Evolutionary conservation across 2,888 invertebrate genomes (phyloP).

Genomic region (Ceriagrion tenellum): DNA sequence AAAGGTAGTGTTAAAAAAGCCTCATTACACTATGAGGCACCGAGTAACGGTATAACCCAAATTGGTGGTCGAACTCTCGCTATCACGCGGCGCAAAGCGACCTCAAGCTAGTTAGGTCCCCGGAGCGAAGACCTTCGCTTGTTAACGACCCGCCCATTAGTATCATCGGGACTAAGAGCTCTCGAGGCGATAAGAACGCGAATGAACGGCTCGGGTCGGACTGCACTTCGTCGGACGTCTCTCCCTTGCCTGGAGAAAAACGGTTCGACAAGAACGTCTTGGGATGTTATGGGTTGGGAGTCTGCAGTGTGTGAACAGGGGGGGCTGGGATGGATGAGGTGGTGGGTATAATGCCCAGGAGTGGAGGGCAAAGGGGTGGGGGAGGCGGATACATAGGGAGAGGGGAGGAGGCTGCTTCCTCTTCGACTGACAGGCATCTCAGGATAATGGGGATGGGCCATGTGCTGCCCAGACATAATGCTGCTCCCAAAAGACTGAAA

Average conservation of each 20-base stretch:
- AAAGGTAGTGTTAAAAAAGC: not conserved
- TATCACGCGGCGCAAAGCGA: not conserved
- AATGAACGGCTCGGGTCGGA: not conserved
- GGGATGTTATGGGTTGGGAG: not conserved
- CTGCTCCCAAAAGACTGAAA: not conserved
- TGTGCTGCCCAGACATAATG: slow-evolving; percentile 60
- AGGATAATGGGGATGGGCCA: slow-evolving; percentile 51
- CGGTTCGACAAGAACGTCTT: not conserved
- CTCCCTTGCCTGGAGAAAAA: not conserved
- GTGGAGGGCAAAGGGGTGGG: not conserved
- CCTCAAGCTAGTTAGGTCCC: not conserved
- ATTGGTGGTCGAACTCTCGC: not conserved
- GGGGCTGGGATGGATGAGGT: not conserved
- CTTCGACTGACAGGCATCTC: not conserved
- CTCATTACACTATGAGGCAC: not conserved
- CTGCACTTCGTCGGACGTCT: not conserved
- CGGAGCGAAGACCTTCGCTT: not conserved
- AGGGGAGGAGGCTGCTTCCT: not conserved
- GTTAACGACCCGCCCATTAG: not conserved
- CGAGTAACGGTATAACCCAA: not conserved
- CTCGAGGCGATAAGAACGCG: not conserved
- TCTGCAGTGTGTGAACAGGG: not conserved
- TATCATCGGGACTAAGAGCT: not conserved
- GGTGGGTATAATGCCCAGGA: not conserved
- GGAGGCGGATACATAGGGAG: not conserved